Base-by-base conservation (phyloP, 1,140 invertebrate species). In the Drosophila bipectinata region DNA sequence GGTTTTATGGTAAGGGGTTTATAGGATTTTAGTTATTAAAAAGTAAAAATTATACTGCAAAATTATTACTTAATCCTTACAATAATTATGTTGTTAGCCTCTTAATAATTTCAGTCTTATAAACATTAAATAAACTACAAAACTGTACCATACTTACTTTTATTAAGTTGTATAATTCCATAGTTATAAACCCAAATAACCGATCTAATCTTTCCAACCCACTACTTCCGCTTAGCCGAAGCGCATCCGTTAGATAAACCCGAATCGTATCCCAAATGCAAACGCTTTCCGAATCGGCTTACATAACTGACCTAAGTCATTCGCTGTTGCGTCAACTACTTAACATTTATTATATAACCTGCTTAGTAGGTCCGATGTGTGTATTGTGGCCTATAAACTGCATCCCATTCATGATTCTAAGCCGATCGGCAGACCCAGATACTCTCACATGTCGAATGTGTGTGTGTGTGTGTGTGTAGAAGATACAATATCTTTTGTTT, bases 331-430 rank as follows among this genome's bases (percentile, higher is more conserved):
- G 79, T 69, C 62, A 54, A 51, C 63, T 60, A 52, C 55, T 74
- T 69, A 81, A 66, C 77, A 59, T 62, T 60, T 59, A 28, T 87
- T 87, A 77, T 61, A 84, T 73, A 85, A 84, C 34, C 52, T 61
- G 26, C 55, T 45, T 63, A 47, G 37, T 52, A 79, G 52, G 47
- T 55, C 32, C 18, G 18, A 10, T 10, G 4, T 10, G 15, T 21
- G 44, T n/a, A 28, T 45, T 44, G 41, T 44, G 41, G 52, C 53
- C 54, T 53, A 54, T 44, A 28, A 62, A 60, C 53, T 64, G 53
- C 62, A 82, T 79, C 80, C 62, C 81, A 84, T 84, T 84, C 82
- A 84, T 87, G 77, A 87, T 84, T 84, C 81, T 84, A 71, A 67
- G 66, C 57, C 30, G 48, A 14, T 72, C 39, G 57, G 26, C 60